Evolutionary conservation across 2,113 vertebrate species (phyloP).

Genomic region (Trematocara variabile): DNA sequence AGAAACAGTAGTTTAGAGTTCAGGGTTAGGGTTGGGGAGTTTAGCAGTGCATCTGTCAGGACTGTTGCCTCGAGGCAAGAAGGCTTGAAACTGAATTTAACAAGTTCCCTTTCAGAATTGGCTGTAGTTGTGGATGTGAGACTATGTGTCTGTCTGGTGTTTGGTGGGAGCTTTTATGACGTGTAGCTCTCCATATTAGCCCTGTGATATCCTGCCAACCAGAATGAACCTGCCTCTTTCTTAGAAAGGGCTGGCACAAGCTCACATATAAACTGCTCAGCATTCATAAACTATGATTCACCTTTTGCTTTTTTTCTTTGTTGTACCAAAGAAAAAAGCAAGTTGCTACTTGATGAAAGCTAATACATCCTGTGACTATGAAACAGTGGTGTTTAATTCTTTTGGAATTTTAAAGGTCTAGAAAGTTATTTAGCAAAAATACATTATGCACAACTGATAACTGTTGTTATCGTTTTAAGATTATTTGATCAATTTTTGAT

Average conservation of each 20-base stretch:
- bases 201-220: background rate
- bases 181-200: background rate
- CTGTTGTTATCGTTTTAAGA: background rate
- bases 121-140: background rate
- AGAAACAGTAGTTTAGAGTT: background rate
- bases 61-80: background rate
- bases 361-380: background rate
- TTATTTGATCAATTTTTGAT: background rate
- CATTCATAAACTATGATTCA: background rate
- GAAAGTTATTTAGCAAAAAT: background rate
- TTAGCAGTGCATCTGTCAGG: background rate
- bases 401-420: background rate
- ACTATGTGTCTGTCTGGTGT: background rate
- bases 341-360: background rate
- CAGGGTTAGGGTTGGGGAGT: background rate
- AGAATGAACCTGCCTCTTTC: background rate
- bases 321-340: background rate
- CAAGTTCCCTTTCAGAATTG: background rate
- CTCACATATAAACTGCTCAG: background rate
- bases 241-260: background rate
- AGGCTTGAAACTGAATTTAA: background rate
- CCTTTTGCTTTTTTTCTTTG: background rate
- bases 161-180: background rate
- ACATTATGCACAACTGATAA: background rate
- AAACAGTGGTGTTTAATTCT: background rate